Base-by-base conservation (phyloP, 2,888 invertebrate genomes). In the Theretra japonica region DNA sequence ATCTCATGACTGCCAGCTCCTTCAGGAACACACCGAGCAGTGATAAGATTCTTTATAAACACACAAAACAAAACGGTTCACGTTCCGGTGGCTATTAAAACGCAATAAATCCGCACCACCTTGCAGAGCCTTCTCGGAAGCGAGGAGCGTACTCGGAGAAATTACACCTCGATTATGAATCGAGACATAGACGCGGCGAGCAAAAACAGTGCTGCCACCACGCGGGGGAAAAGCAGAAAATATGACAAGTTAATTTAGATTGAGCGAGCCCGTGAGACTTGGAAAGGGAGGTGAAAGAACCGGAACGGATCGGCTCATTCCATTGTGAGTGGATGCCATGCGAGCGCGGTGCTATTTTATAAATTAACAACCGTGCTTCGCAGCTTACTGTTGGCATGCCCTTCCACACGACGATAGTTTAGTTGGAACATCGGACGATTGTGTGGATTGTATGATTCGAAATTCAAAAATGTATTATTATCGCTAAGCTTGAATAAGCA, bases 201-300 rank as follows among this genome's bases (percentile, higher is more conserved):
- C 83, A 87, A 88, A 87, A 86, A 86, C 83, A 81, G 77, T 53
- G 53, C 53, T n/a, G 53, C 79, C 80, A 76, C 76, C 69, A 21
- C 74, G 77, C 80, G 70, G 80, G 79, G 85, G 88, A 90, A 90
- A 90, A 88, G 85, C 85, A 87, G 86, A 88, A 86, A 88, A 90
- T 89, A 87, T 90, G 92, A 92, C 91, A 89, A 86, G 87, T 89
- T 90, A 89, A 92, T 92, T 90, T 90, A 89, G 89, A 91, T 88
- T 87, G 88, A 91, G 86, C 82, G 82, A 79, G 81, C 76, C 78
- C 82, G 88, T 83, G 87, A 88, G 89, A 88, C 87, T 86, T 86
- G 85, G 86, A 84, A 86, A 86, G 85, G 84, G 83, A 85, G 85
- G 87, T 85, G 86, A 90, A 86, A 89, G 87, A 89, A 77, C 86